Conservation (phyloP, 2,797 vertebrate genomes). For the Kryptolebias ocellatus region DNA sequence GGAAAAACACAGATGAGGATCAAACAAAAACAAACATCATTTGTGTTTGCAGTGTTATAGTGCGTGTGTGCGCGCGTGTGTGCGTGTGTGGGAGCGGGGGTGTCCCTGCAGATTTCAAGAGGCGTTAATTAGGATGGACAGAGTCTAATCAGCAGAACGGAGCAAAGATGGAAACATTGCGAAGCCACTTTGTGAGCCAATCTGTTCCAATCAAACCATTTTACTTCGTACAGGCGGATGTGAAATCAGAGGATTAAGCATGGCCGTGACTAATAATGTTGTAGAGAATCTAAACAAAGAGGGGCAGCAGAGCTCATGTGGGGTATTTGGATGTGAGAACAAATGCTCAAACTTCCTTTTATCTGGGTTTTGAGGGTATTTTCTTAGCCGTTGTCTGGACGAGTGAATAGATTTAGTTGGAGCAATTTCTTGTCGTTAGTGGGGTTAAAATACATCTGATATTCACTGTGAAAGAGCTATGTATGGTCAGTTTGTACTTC, state of each 20-base stretch:
- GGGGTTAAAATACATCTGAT: too few relatives aligned
- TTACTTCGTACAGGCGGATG: background rate
- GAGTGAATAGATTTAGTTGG: too few relatives aligned
- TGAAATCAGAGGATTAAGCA: constrained; percentile 22
- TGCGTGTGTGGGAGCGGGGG: background rate
- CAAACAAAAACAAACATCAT: background rate
- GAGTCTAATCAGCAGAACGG: constrained; percentile 44
- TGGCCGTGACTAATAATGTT: constrained; percentile 5
- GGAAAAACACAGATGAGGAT: background rate
- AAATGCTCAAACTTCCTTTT: background rate
- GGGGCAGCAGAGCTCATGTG: constrained; percentile 5
- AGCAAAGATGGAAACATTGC: constrained; percentile 26
- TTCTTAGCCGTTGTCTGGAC: background rate
- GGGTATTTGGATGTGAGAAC: background rate
- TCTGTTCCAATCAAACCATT: constrained; percentile 43
- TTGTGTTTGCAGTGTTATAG: background rate
- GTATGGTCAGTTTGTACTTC: too few relatives aligned
- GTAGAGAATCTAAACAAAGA: constrained; percentile 8
- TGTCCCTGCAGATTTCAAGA: background rate
- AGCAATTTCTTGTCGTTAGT: too few relatives aligned
- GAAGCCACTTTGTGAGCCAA: constrained; percentile 46
- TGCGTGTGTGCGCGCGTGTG: background rate
- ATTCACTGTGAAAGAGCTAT: too few relatives aligned
- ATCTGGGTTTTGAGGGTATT: background rate
- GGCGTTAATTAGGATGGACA: constrained; percentile 44